These are phyloP conservation scores for Pseudolaguvia tuberculata DNA, from an alignment of 2,113 vertebrate species.

Conservation along the genomic window DNA sequence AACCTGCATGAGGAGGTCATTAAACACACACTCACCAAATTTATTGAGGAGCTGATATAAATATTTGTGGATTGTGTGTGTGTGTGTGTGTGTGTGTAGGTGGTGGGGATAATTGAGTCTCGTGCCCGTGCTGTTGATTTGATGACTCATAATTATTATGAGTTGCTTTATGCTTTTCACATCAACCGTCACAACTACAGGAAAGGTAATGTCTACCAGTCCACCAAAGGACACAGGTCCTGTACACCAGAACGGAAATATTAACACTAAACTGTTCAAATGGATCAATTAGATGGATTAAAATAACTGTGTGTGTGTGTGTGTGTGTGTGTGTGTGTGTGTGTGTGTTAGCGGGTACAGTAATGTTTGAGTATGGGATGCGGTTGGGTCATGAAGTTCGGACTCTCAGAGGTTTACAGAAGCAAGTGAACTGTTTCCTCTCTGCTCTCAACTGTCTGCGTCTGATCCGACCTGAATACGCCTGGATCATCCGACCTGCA, in stretches of 20 bases:
- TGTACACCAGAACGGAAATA: no score
- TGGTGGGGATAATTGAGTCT: slow-evolving; percentile 90
- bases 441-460: slow-evolving; percentile 88
- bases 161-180: slow-evolving; percentile 94
- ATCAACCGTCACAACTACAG: slow-evolving; percentile 93
- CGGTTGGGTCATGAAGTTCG: slow-evolving; percentile 88
- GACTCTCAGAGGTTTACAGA: slow-evolving; percentile 81
- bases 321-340: slow-evolving; percentile 31
- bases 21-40: neutral
- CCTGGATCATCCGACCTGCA: slow-evolving; percentile 89
- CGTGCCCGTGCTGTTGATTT: slow-evolving; percentile 87
- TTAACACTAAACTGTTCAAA: no score
- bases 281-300: no score
- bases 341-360: slow-evolving; percentile 72
- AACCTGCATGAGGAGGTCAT: slow-evolving; percentile 89
- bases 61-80: neutral
- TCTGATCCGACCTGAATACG: slow-evolving; percentile 86
- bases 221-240: no score
- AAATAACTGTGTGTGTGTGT: no score
- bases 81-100: slow-evolving; percentile 62
- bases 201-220: slow-evolving; percentile 78
- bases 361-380: slow-evolving; percentile 96
- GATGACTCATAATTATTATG: slow-evolving; percentile 92
- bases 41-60: neutral
- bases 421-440: slow-evolving; percentile 90